Percentiles rank a stretch among this genome's conserved stretches.
Evolutionary conservation across 2,888 invertebrate species (phyloP).

Genomic region (Macaria liturata): DNA sequence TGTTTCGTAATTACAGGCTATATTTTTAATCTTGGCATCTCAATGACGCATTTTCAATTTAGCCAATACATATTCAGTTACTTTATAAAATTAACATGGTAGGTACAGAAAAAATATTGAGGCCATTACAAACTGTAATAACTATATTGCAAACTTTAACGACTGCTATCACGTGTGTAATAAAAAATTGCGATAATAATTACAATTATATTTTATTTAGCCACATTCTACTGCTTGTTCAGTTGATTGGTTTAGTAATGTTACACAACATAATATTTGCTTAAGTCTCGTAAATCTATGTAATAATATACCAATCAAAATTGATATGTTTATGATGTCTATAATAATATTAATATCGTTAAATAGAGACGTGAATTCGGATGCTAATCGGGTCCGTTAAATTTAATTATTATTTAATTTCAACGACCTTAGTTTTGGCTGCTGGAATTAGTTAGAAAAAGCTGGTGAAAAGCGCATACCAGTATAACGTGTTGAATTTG

Average conservation of each 20-base stretch:
- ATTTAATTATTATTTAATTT: constrained; percentile 27
- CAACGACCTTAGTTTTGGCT: constrained; percentile 18
- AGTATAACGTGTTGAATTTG: no score
- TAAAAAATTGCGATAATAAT: constrained; percentile 15
- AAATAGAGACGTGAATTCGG: constrained; percentile 32
- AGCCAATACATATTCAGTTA: neutral
- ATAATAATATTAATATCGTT: constrained; percentile 56
- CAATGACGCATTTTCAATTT: neutral
- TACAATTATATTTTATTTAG: constrained; percentile 22
- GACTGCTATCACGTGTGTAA: constrained; percentile 14
- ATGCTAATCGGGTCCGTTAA: constrained; percentile 21
- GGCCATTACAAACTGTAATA: constrained; percentile 1
- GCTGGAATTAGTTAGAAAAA: constrained; percentile 11
- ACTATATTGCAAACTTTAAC: constrained; percentile 11
- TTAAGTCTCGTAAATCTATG: constrained; percentile 58
- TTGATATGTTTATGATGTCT: constrained; percentile 70
- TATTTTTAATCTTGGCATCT: neutral
- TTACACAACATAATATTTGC: constrained; percentile 53
- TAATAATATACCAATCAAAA: constrained; percentile 59
- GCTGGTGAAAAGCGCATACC: no score
- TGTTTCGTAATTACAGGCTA: no score
- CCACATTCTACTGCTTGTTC: constrained; percentile 15
- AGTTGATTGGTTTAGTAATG: constrained; percentile 40
- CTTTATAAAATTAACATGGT: neutral
- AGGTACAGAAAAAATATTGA: no score